These are phyloP conservation scores for Genyomyrus donnyi DNA, from an alignment of 2,113 vertebrate species.

Conservation along the genomic window DNA sequence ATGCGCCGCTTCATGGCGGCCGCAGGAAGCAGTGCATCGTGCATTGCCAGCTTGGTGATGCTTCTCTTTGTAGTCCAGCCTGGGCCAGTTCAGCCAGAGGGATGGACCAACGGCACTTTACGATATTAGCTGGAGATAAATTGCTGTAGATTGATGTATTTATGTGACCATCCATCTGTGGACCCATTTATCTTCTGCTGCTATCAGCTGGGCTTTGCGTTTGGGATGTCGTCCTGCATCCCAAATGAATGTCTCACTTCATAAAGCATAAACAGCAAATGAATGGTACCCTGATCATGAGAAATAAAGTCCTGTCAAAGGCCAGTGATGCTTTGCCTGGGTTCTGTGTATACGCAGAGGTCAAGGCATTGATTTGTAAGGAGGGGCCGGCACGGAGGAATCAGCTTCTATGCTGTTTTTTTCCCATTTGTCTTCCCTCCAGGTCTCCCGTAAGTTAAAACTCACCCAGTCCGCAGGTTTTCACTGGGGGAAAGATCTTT, in stretches of 20 bases:
- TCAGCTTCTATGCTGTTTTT: neutral
- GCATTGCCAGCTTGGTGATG: neutral
- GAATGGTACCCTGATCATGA: neutral
- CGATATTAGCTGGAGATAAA: neutral
- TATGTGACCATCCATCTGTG: neutral
- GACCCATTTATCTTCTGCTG: neutral
- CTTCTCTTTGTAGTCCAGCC: neutral
- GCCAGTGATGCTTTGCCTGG: neutral
- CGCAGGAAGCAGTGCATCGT: neutral
- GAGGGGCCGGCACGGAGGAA: neutral
- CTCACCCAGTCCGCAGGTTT: neutral
- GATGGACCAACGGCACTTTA: neutral
- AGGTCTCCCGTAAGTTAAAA: neutral
- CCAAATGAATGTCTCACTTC: neutral
- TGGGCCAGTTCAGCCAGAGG: neutral
- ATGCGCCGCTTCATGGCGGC: neutral
- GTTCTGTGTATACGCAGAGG: neutral
- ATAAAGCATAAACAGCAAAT: neutral
- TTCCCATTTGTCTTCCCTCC: neutral
- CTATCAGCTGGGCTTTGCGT: neutral
- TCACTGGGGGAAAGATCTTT: neutral
- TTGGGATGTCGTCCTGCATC: slow-evolving; percentile 23
- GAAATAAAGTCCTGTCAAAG: neutral
- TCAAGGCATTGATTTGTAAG: neutral
- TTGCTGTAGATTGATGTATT: neutral